Base-by-base conservation (phyloP, 2,113 vertebrate genomes). In the Procavia capensis region DNA sequence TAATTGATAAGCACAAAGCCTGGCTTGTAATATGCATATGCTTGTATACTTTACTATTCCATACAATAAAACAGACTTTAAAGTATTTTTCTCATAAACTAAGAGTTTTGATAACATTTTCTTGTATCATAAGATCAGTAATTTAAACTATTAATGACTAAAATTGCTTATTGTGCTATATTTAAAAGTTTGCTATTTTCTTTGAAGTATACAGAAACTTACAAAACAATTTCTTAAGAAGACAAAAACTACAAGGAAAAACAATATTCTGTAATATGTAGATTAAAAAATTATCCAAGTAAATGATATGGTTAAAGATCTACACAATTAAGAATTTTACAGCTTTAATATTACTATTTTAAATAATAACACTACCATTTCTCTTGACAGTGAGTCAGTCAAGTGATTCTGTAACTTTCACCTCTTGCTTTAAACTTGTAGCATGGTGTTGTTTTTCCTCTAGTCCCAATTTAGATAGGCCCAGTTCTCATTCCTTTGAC, bases 281-380 rank as follows among this genome's bases (percentile, higher is more conserved):
- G 64, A 14, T 90, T 29, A 93, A 95, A 7, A 3, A 9, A 63
- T 61, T 54, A 91, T 90, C 74, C 57, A 4, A 0, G 79, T 87
- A 66, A 91, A 39, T 72, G 88, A 2, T 92, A 95, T 78, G 66
- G 25, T 82, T 9, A 88, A 87, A 85, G n/a, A 85, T 59, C 24
- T 82, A 85, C 0, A 63, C 2, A 63, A 47, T 31, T 36, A 82
- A 88, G 11, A 95, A 70, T 61, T 76, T 97, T 96, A 9, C 39
- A 91, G 92, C 41, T 94, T 97, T 98, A 93, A 96, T 94, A 61
- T 94, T 25, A 93, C 96, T 45, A 91, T 3, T 8, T 36, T 94
- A 95, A 54, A 17, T 94, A 80, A 29, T 78, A 96, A 87, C 82
- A 63, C 22, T 78, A 31, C 27, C 85, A 47, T 61, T 92, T 97